Conservation (phyloP, 2,113 vertebrate genomes). For the human (Homo sapiens) region GRCh38 chr4:84436001-84436500, state of each 20-base stretch:
- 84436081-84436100: neutral
- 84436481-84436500: neutral
- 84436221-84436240: constrained; percentile 60
- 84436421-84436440: neutral
- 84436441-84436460: neutral
- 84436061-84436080: constrained; percentile 10
- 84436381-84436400: neutral
- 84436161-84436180: constrained; percentile 45
- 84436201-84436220: constrained; percentile 55
- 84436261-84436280: constrained; percentile 57
- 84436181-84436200: constrained; percentile 63
- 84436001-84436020: constrained; percentile 30
- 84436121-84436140: constrained; percentile 22
- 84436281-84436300: neutral
- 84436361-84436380: neutral
- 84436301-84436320: neutral
- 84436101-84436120: neutral
- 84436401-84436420: neutral
- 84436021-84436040: constrained; percentile 20
- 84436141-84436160: constrained; percentile 49
- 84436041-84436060: neutral
- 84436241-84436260: constrained; percentile 52
- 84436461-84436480: neutral
- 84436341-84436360: neutral
- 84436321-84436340: neutral